phyloP scores from a whole-genome alignment of 23 tunicate species.

The Clavelina lepadiformis region DNA sequence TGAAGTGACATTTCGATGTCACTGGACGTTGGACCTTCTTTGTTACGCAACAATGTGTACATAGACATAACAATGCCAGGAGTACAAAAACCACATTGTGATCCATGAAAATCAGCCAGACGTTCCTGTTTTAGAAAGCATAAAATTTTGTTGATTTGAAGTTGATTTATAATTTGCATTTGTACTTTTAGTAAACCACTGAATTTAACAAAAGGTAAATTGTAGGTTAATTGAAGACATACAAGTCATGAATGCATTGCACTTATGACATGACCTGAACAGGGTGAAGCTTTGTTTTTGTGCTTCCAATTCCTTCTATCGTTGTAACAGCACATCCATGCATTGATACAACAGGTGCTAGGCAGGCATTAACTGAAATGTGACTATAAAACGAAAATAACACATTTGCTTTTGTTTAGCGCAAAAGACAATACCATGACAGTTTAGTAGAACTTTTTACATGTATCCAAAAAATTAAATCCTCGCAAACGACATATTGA shows the following conservation, averaged over 20 bases:
- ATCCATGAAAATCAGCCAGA: conserved; percentile 80
- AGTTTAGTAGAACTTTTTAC: too few species aligned
- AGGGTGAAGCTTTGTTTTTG: conserved; percentile 76
- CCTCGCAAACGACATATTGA: too few species aligned
- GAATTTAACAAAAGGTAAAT: too few species aligned
- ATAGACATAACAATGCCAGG: conserved; percentile 99
- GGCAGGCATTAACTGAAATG: conserved; percentile 78
- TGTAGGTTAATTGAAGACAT: too few species aligned
- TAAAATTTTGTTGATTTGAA: not conserved
- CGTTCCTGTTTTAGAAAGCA: conserved; percentile 38
- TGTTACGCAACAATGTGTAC: conserved; percentile 93
- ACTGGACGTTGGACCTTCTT: conserved; percentile 47
- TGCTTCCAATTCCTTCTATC: conserved; percentile 94
- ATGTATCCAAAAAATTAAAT: too few species aligned
- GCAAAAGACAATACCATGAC: too few species aligned
- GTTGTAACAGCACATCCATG: conserved; percentile 91
- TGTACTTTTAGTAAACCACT: too few species aligned
- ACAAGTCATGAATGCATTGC: too few species aligned
- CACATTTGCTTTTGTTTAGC: too few species aligned
- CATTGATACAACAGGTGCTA: conserved; percentile 75
- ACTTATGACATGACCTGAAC: conserved; percentile 74
- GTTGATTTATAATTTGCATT: too few species aligned
- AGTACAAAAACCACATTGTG: conserved; percentile 97
- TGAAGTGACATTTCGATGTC: conserved; percentile 76
- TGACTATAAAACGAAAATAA: conserved; percentile 37